A percentile compares a stretch with the other conserved stretches of the same genome.
phyloP scores from a whole-genome alignment of 2,113 vertebrate species.

The Lutjanus erythropterus region DNA sequence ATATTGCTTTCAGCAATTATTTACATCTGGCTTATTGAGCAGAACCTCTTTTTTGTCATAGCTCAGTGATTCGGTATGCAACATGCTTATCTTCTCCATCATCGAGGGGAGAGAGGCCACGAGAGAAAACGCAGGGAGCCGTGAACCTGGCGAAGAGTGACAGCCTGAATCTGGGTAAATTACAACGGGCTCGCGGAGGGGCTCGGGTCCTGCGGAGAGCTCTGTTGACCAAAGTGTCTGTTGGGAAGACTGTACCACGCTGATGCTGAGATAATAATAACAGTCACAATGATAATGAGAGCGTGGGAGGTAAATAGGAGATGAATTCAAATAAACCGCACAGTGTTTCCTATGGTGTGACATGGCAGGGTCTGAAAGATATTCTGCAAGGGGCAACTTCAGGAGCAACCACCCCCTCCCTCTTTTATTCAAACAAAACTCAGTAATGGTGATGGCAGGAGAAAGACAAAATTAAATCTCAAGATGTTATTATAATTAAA shows the following conservation, averaged over 20 bases:
- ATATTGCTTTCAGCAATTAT: conserved; percentile 78
- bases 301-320: conserved; percentile 34
- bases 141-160: conserved; percentile 65
- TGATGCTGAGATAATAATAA: conserved; percentile 56
- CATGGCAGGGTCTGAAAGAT: conserved; percentile 13
- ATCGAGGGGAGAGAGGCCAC: conserved; percentile 56
- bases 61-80: conserved; percentile 66
- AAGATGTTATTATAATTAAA: too few species aligned
- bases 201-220: conserved; percentile 37
- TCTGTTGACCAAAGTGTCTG: conserved; percentile 55
- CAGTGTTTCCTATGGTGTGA: conserved; percentile 31
- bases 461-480: too few species aligned
- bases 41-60: conserved; percentile 59
- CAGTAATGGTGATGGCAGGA: too few species aligned
- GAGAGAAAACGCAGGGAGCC: conserved; percentile 63
- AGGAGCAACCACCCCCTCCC: conserved; percentile 12
- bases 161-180: conserved; percentile 45
- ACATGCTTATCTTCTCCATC: conserved; percentile 77
- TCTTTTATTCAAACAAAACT: too few species aligned
- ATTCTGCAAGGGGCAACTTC: conserved; percentile 2
- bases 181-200: background rate
- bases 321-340: conserved; percentile 61
- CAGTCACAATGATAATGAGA: conserved; percentile 42
- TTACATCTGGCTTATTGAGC: conserved; percentile 82
- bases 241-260: conserved; percentile 16